phyloP scores from a whole-genome alignment of 2,888 invertebrate species.

The Holacanthella duospinosa region DNA sequence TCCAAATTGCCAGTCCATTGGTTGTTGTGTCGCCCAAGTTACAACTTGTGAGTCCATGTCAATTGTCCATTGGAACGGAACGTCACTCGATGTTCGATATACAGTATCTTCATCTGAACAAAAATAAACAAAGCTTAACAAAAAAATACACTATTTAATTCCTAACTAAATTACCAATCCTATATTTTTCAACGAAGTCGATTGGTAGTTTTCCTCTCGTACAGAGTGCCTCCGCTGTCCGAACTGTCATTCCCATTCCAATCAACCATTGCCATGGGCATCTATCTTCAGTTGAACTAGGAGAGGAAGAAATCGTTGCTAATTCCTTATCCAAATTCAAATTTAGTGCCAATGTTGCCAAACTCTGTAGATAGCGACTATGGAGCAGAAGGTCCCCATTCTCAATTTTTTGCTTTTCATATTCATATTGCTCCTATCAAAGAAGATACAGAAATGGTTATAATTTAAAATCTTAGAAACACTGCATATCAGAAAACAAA shows the following conservation, averaged over 20 bases:
- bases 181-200: conserved; percentile 40
- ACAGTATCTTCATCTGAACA: conserved; percentile 24
- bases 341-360: conserved; percentile 48
- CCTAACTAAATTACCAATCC: conserved; percentile 21
- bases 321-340: conserved; percentile 48
- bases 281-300: conserved; percentile 2
- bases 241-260: conserved; percentile 47
- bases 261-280: conserved; percentile 51
- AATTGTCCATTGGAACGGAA: conserved; percentile 45
- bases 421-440: conserved; percentile 38
- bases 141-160: neutral
- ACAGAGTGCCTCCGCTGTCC: conserved; percentile 49
- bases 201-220: conserved; percentile 45
- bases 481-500: conserved; percentile 2
- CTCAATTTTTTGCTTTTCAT: conserved; percentile 50
- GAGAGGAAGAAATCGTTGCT: neutral
- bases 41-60: conserved; percentile 53
- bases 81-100: conserved; percentile 4
- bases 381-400: conserved; percentile 51
- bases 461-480: neutral
- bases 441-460: neutral
- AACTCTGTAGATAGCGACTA: conserved; percentile 50
- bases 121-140: neutral
- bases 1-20: conserved; percentile 56
- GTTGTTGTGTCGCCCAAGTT: conserved; percentile 51